Percentiles rank a stretch among this genome's conserved stretches.
Evolutionary conservation across 1,140 invertebrate species (phyloP).

Genomic region (Pomacea maculata): DNA sequence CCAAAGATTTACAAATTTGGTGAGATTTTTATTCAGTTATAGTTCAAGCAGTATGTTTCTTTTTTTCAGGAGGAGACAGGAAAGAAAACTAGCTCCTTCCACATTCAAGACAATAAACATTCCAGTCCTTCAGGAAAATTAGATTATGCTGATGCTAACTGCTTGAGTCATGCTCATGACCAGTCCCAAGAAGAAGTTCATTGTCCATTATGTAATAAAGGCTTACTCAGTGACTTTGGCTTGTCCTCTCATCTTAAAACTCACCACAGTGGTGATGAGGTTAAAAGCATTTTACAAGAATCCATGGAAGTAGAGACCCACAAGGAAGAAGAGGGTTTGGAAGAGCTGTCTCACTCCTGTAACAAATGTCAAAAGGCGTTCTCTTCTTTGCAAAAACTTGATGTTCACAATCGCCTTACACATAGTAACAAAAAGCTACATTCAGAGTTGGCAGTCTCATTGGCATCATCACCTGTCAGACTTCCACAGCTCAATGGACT

Average conservation of each 20-base stretch:
- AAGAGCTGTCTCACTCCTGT: background rate
- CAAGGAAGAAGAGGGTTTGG: background rate
- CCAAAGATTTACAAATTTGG: too few relatives aligned
- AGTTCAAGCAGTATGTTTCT: background rate
- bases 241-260: background rate
- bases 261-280: background rate
- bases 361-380: conserved; percentile 2
- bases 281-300: background rate
- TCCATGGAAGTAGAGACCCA: background rate
- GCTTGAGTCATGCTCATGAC: conserved; percentile 51
- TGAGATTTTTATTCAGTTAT: too few relatives aligned
- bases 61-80: too few relatives aligned
- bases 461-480: too few relatives aligned
- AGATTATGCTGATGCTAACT: conserved; percentile 48
- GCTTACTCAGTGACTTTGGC: conserved; percentile 72
- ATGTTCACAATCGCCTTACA: background rate
- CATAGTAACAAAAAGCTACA: background rate
- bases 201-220: conserved; percentile 76
- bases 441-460: too few relatives aligned
- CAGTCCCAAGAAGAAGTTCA: conserved; percentile 61
- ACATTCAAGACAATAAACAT: background rate
- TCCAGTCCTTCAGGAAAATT: background rate
- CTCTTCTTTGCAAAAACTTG: background rate
- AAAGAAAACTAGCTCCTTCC: background rate
- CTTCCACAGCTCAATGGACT: too few relatives aligned